phyloP scores from a whole-genome alignment of 2,113 vertebrate species.

The Craseonycteris thonglongyai region DNA sequence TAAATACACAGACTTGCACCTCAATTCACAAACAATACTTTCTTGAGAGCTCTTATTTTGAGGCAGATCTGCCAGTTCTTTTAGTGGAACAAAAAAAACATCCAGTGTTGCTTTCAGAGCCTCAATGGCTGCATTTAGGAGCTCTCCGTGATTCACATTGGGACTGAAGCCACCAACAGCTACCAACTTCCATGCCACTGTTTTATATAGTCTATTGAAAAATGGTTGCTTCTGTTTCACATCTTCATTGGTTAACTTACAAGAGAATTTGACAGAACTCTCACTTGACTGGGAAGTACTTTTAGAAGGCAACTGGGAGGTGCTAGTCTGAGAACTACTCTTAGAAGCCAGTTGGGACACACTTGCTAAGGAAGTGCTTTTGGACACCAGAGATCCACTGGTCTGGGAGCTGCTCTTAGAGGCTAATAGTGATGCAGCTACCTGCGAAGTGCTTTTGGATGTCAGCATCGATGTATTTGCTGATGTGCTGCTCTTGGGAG shows the following conservation, averaged over 20 bases:
- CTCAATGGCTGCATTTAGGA: constrained; percentile 90
- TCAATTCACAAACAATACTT: constrained; percentile 96
- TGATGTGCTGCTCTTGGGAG: constrained; percentile 53
- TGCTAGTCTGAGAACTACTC: constrained; percentile 68
- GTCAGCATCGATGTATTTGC: constrained; percentile 54
- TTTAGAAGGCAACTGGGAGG: constrained; percentile 69
- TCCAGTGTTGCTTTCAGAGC: constrained; percentile 92
- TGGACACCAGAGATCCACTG: constrained; percentile 62
- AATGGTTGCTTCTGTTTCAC: constrained; percentile 92
- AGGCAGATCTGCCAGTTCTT: constrained; percentile 94
- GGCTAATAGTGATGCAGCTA: constrained; percentile 68
- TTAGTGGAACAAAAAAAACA: constrained; percentile 93
- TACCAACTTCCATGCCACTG: constrained; percentile 96
- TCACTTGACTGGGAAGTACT: constrained; percentile 64
- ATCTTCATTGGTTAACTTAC: constrained; percentile 81
- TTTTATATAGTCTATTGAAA: constrained; percentile 97
- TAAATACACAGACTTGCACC: constrained; percentile 94
- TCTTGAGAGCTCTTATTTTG: constrained; percentile 92
- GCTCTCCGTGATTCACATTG: constrained; percentile 91
- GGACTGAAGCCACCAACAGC: constrained; percentile 94
- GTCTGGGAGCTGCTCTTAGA: constrained; percentile 70
- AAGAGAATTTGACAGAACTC: constrained; percentile 71
- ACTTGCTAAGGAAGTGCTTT: constrained; percentile 53
- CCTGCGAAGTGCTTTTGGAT: constrained; percentile 76
- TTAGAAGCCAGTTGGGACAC: constrained; percentile 62